Evolutionary conservation across 2,797 vertebrate genomes (phyloP), one percentile per base, ranked within the genome.

Genomic region (Epinephelus malabaricus): DNA sequence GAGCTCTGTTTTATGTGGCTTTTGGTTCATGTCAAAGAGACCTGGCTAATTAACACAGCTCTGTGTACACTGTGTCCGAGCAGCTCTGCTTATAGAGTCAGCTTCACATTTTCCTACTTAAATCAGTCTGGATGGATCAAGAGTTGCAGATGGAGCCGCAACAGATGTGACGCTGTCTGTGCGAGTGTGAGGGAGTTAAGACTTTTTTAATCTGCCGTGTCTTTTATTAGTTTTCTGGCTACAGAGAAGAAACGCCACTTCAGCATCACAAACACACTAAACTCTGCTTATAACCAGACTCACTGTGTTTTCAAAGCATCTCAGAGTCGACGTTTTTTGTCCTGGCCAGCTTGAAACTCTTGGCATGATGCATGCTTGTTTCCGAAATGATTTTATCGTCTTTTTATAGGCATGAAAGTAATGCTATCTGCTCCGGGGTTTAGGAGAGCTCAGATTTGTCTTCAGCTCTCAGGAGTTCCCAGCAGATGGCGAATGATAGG

Each of bases 21-120:
- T 77, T 78, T 54, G 79, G 70, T 76, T 83, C 23, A 46, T 64
- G 85, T 91, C 87, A 78, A 43, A 84, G 75, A 81, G 82, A 78
- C 68, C 69, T n/a, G 56, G 69, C 51, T 86, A 81, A 90, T 89
- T 75, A 91, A 81, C 51, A 10, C 62, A 27, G 76, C 53, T 62
- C 47, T 79, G 53, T 46, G 46, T 19, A 19, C 55, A 4, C 66
- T 9, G 81, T 74, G 61, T 67, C 68, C 51, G 4, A 17, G 1
- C 30, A 9, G 43, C 23, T n/a, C 19, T 25, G 43, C 40, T 76
- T 13, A 6, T 1, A 34, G 27, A 53, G 46, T 54, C 53, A 59
- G 69, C 4, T 65, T 73, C 78, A 66, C 60, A 59, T 88, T 85
- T 85, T 75, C 79, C 80, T 43, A 1, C 62, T 81, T 51, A 58